Conservation (phyloP, 2,797 vertebrate genomes). For the Pelobates cultripes region DNA sequence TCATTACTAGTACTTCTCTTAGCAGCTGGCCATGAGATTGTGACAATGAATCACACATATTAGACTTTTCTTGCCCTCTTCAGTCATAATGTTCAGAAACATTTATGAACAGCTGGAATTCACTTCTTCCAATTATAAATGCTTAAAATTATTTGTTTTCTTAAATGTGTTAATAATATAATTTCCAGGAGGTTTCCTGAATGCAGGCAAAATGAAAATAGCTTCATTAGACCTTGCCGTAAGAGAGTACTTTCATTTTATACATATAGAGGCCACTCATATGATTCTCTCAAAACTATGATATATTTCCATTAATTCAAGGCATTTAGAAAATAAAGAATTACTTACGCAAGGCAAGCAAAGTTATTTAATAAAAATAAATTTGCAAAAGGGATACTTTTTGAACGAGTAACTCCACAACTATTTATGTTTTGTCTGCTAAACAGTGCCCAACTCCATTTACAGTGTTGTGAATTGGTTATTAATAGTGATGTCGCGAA, state of each 20-base stretch:
- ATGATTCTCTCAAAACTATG: background rate
- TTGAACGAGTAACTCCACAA: no score
- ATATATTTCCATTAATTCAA: background rate
- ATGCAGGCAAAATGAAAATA: slow-evolving; percentile 34
- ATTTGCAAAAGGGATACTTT: no score
- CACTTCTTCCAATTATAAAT: slow-evolving; percentile 49
- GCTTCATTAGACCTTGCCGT: background rate
- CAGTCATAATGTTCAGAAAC: slow-evolving; percentile 61
- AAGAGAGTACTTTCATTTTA: background rate
- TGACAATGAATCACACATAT: slow-evolving; percentile 69
- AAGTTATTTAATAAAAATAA: no score
- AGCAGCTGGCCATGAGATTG: slow-evolving; percentile 71
- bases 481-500: no score
- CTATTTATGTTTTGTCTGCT: no score
- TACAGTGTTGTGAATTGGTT: no score
- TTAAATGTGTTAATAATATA: slow-evolving; percentile 43
- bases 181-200: slow-evolving; percentile 27
- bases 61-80: slow-evolving; percentile 41
- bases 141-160: slow-evolving; percentile 52
- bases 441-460: no score
- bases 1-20: slow-evolving; percentile 70
- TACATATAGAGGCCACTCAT: background rate
- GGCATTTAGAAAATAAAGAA: no score
- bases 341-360: no score
- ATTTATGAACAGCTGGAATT: slow-evolving; percentile 62